A percentile compares a stretch with the other conserved stretches of the same genome.
Conservation (phyloP, 2,113 vertebrate species). For the Pseudorasbora parva region DNA sequence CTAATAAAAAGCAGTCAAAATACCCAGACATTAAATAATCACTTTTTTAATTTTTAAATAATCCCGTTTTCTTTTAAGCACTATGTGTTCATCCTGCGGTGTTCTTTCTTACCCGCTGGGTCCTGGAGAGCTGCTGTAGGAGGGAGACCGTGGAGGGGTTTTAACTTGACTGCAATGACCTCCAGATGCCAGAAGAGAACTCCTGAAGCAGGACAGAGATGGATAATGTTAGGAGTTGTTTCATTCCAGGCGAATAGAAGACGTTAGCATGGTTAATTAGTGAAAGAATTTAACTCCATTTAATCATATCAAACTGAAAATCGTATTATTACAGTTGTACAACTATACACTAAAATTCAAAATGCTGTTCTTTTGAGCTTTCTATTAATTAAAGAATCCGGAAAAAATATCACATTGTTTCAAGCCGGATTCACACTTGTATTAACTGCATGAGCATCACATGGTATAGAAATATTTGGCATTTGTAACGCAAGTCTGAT, state of each 20-base stretch:
- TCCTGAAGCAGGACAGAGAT: constrained; percentile 65
- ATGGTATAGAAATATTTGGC: neutral
- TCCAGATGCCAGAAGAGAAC: constrained; percentile 87
- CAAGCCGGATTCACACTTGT: neutral
- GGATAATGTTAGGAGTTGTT: neutral
- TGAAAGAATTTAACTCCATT: neutral
- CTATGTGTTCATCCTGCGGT: neutral
- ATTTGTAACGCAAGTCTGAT: neutral
- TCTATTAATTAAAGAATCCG: neutral
- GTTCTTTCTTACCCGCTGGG: constrained; percentile 81
- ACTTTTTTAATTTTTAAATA: too few species aligned
- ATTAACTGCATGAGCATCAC: neutral
- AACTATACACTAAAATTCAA: neutral
- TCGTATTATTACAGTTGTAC: neutral
- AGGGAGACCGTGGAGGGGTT: constrained; percentile 86
- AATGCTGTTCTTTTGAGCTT: neutral
- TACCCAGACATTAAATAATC: neutral
- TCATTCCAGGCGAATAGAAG: neutral
- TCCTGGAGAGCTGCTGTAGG: constrained; percentile 85
- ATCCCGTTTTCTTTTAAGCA: neutral
- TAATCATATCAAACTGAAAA: neutral
- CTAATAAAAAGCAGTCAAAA: neutral
- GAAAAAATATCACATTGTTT: neutral
- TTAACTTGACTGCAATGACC: constrained; percentile 86
- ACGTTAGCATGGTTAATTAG: neutral